phyloP scores from a whole-genome alignment of 1,140 invertebrate genomes.

The Microplitis mediator region DNA sequence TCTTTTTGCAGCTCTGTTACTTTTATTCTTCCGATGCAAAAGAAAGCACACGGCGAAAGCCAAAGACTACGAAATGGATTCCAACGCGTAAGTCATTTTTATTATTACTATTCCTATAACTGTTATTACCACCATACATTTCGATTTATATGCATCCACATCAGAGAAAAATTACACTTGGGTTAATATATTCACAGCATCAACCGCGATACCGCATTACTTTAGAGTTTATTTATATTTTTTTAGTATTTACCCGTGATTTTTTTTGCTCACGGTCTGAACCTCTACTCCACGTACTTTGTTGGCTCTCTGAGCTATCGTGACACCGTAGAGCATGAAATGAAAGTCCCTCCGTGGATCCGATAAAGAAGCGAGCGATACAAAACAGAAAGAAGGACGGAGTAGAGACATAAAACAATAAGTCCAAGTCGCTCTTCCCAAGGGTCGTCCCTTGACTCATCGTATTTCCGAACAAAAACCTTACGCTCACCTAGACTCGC shows the following conservation, averaged over 20 bases:
- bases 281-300: slow-evolving; percentile 15
- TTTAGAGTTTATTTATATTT: slow-evolving; percentile 19
- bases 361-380: slow-evolving; percentile 10
- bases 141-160: neutral
- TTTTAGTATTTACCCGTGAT: neutral
- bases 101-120: neutral
- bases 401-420: neutral
- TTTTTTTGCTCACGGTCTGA: slow-evolving; percentile 6
- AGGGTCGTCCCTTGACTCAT: neutral
- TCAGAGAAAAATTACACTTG: neutral
- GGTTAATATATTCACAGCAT: slow-evolving; percentile 25
- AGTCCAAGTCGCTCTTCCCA: neutral
- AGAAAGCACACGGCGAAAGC: slow-evolving; percentile 82
- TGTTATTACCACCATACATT: neutral
- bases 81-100: slow-evolving; percentile 64
- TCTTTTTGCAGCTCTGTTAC: slow-evolving; percentile 75
- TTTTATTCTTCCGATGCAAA: slow-evolving; percentile 87
- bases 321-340: slow-evolving; percentile 47
- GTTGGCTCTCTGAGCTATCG: slow-evolving; percentile 33
- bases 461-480: slow-evolving; percentile 13
- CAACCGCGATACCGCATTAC: slow-evolving; percentile 16
- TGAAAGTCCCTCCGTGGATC: slow-evolving; percentile 40
- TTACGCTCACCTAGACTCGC: neutral
- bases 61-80: slow-evolving; percentile 90
- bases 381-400: slow-evolving; percentile 19